Conservation (phyloP, 2,888 invertebrate genomes). For the Dryomyza anilis region DNA sequence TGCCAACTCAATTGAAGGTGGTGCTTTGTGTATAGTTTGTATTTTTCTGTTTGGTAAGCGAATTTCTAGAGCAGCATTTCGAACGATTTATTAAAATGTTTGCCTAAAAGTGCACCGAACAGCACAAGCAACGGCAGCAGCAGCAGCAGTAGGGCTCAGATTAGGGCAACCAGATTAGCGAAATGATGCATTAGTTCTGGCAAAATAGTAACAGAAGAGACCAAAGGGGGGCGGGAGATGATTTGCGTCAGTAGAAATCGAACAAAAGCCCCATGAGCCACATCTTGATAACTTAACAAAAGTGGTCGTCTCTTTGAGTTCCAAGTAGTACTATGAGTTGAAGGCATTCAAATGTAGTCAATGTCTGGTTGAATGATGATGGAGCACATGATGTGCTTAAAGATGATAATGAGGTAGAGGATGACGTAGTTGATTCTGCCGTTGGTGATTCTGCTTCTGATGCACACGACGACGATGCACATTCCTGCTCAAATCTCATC, state of each 20-base stretch:
- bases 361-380: too few species aligned
- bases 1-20: slow-evolving; percentile 10
- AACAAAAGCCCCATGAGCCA: slow-evolving; percentile 1
- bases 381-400: too few species aligned
- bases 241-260: too few species aligned
- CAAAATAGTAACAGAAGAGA: background rate
- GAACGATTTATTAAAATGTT: slow-evolving; percentile 18
- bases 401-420: too few species aligned
- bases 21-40: background rate
- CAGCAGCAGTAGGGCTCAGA: background rate
- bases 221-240: background rate
- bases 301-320: too few species aligned
- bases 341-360: too few species aligned
- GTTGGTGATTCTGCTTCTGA: too few species aligned
- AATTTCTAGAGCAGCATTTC: slow-evolving; percentile 2
- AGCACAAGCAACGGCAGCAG: background rate
- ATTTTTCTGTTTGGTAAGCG: background rate
- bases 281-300: slow-evolving; percentile 9
- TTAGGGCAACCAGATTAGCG: slow-evolving; percentile 4
- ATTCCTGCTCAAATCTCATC: too few species aligned
- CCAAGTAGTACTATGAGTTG: too few species aligned
- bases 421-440: too few species aligned
- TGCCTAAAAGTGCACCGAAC: background rate
- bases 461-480: too few species aligned
- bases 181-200: slow-evolving; percentile 10